Base-by-base conservation (phyloP, 2,113 vertebrate species). In the Ammospiza caudacuta region DNA sequence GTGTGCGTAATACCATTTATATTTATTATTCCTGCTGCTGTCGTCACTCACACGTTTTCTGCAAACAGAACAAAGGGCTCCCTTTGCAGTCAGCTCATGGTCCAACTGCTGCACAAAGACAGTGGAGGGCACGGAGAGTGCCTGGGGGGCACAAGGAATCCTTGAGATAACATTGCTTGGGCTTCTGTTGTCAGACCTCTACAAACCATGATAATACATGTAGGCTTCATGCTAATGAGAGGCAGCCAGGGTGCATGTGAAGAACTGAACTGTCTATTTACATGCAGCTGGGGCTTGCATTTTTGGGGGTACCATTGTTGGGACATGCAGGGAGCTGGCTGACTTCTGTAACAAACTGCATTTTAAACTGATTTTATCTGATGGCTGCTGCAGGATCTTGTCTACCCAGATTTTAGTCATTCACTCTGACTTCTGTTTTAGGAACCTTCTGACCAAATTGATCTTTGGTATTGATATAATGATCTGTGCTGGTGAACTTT, bases 321-420 rank as follows among this genome's bases (percentile, higher is more conserved):
- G 81, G 73, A 78, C 93, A 81, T 31, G 91, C 49, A 95, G 54
- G n/a, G 83, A 90, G 64, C 75, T 69, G 91, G 9, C 74, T 87
- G 80, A 85, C 69, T 92, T 94, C 75, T 1, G 2, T 55, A 92
- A 81, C 72, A 91, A 86, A 59, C 33, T 64, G 43, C 52, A 23
- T 80, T 75, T 96, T 90, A 17, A 92, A 67, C 27, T 68, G 93
- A 87, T 92, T 89, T 94, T 94, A 93, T 94, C 92, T 94, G 76
- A 58, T 66, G 81, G 75, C 47, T 89, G 37, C n/a, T 88, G 49
- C 59, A 90, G 93, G 82, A 95, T 91, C 87, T 76, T 83, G 94
- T 72, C 93, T 96, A 59, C 88, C 12, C 44, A 66, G 85, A 41
- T 81, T 95, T 95, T 96, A 97, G 90, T 97, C 82, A 96, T 67